These are phyloP conservation scores for Proisotoma minuta DNA, from an alignment of 2,888 invertebrate species.

Conservation along the genomic window DNA sequence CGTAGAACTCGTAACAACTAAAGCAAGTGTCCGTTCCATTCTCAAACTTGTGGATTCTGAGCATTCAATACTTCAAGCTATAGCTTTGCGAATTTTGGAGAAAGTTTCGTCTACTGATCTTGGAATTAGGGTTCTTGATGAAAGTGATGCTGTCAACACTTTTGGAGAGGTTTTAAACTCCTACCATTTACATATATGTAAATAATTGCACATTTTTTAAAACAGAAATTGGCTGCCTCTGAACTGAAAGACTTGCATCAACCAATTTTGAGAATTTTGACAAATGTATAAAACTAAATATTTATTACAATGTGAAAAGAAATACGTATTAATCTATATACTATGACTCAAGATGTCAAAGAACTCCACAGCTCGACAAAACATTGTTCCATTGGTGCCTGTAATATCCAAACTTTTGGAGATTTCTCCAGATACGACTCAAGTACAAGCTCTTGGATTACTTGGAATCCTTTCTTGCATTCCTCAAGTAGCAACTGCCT, in stretches of 20 bases:
- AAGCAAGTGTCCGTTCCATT: constrained; percentile 20
- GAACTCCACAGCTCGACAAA: constrained; percentile 8
- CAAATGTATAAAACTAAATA: constrained; percentile 8
- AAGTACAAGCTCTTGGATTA: constrained; percentile 18
- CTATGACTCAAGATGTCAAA: constrained; percentile 16
- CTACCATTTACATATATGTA: background rate
- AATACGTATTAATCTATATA: too few relatives aligned
- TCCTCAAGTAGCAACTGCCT: constrained; percentile 18
- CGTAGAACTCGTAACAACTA: constrained; percentile 20
- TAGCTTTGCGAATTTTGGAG: constrained; percentile 36
- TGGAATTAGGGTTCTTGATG: constrained; percentile 31
- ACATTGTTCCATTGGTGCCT: constrained; percentile 18
- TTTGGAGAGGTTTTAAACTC: constrained; percentile 22
- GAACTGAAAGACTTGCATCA: constrained; percentile 40
- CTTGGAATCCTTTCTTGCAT: constrained; percentile 20
- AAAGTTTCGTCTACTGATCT: constrained; percentile 16
- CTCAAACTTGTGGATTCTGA: constrained; percentile 27
- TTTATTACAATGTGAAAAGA: too few relatives aligned
- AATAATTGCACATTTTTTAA: background rate
- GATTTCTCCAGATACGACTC: constrained; percentile 17
- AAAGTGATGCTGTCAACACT: constrained; percentile 19
- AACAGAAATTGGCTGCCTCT: constrained; percentile 30
- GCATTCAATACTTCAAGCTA: constrained; percentile 36
- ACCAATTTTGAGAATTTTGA: constrained; percentile 27
- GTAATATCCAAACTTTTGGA: constrained; percentile 18